These are phyloP conservation scores for Listronotus oregonensis DNA, from an alignment of 1,140 invertebrate species.

Conservation along the genomic window DNA sequence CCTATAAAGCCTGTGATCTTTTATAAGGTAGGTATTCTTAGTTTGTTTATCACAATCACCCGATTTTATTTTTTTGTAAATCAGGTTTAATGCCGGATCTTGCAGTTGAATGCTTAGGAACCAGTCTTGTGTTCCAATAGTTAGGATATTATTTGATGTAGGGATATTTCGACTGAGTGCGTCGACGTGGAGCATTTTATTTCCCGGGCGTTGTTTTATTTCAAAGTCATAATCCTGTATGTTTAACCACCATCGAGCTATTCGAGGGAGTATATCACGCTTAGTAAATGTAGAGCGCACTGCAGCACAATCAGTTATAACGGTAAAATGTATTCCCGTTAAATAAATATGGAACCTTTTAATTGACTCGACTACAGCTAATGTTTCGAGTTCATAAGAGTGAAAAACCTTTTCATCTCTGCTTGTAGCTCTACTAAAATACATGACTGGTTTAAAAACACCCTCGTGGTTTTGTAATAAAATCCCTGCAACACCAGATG, in stretches of 20 bases:
- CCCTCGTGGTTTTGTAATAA: conserved; percentile 26
- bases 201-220: neutral
- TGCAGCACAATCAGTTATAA: conserved; percentile 47
- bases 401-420: conserved; percentile 46
- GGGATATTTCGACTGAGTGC: conserved; percentile 5
- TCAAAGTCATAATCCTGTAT: conserved; percentile 54
- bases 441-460: conserved; percentile 36
- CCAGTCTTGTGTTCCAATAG: neutral
- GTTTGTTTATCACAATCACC: neutral
- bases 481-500: conserved; percentile 13
- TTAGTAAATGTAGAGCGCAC: conserved; percentile 33
- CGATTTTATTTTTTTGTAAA: neutral
- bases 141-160: neutral
- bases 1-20: neutral
- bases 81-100: neutral
- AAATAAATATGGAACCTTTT: conserved; percentile 45
- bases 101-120: conserved; percentile 6
- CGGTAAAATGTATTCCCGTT: conserved; percentile 36
- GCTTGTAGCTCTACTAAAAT: conserved; percentile 49
- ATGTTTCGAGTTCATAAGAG: conserved; percentile 27
- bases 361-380: conserved; percentile 43
- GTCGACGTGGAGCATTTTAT: conserved; percentile 17
- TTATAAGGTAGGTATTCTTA: neutral
- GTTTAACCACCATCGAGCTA: conserved; percentile 53
- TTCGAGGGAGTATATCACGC: conserved; percentile 37